Evolutionary conservation across 1,140 invertebrate genomes (phyloP), one percentile per base, ranked within the genome.

Genomic region (Orchesella cincta): DNA sequence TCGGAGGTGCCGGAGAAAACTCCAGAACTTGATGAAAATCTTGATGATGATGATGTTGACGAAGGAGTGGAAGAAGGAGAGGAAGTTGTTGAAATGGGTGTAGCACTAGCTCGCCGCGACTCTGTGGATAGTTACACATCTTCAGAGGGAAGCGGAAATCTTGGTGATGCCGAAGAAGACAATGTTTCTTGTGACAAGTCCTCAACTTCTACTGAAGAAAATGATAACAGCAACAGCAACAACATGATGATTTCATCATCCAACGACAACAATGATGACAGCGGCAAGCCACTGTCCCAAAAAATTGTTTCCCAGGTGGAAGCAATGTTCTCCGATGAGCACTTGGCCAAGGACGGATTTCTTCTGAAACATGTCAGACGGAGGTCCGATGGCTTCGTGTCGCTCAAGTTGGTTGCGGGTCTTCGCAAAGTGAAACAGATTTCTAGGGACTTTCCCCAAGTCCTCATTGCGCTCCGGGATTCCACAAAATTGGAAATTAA

Each of bases 361-460:
- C 86, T 98, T 3, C 85, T 98, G 39, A 98, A 98, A 85, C 95
- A 98, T 85, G 95, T 98, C 1, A 90, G 94, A 36, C 88, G 95
- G 29, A 97, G 97, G 84, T 97, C 96, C 85, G 94, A 96, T 85
- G 96, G 96, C 14, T 98, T 93, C 86, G 95, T 98, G 0, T 96
- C 93, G 36, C 87, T 98, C 8, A 98, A 98, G 85, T 87, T 98
- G 51, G 95, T 97, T 73, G 96, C 95, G 0, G 96, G 94, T 81
- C 95, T 96, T 83, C 94, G 97, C 84, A 90, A 95, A 67, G 94
- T 98, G 31, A 94, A 95, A 83, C 93, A 95, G 83, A 86, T 98
- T 36, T 95, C 94, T 3, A 93, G 94, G 84, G 95, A 98, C 84
- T 98, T 95, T 93, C 89, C 94, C 73, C 92, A 94, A 33, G 77